Conservation (phyloP, 2,888 invertebrate genomes). For the Trissolcus japonicus region DNA sequence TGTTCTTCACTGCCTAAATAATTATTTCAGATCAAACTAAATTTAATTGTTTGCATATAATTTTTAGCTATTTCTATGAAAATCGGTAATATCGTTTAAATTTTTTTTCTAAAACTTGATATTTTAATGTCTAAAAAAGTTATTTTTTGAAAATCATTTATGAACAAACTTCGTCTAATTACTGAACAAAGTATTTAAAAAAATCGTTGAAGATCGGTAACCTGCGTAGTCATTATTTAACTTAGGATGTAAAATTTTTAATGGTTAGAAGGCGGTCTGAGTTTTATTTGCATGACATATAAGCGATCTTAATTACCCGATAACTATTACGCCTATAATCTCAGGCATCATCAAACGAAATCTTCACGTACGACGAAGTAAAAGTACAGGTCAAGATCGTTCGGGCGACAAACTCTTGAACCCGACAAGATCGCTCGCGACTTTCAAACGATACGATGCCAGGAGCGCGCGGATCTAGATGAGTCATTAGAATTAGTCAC, state of each 20-base stretch:
- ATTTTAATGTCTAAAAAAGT: too few species aligned
- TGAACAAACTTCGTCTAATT: too few species aligned
- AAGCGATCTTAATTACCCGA: constrained; percentile 32
- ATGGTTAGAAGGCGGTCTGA: too few species aligned
- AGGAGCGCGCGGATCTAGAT: constrained; percentile 40
- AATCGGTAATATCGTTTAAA: too few species aligned
- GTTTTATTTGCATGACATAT: constrained; percentile 23
- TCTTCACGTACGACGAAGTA: constrained; percentile 28
- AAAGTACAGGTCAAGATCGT: constrained; percentile 31
- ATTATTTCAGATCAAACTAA: too few species aligned
- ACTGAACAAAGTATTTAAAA: background rate
- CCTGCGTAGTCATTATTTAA: too few species aligned
- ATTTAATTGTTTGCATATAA: too few species aligned
- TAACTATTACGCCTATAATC: constrained; percentile 29
- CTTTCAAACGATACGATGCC: constrained; percentile 30
- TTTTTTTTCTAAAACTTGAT: too few species aligned
- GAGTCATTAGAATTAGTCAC: constrained; percentile 51
- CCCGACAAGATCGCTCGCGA: constrained; percentile 3
- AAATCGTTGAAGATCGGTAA: background rate
- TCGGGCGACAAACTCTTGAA: constrained; percentile 18
- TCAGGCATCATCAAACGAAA: constrained; percentile 25
- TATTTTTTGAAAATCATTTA: too few species aligned
- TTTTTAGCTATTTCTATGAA: too few species aligned
- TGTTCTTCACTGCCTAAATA: too few species aligned
- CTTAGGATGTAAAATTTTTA: background rate